A percentile compares a stretch with the other conserved stretches of the same genome.
These are phyloP conservation scores for Lycocerus yunnanus DNA, from an alignment of 2,888 invertebrate species.

Conservation along the genomic window DNA sequence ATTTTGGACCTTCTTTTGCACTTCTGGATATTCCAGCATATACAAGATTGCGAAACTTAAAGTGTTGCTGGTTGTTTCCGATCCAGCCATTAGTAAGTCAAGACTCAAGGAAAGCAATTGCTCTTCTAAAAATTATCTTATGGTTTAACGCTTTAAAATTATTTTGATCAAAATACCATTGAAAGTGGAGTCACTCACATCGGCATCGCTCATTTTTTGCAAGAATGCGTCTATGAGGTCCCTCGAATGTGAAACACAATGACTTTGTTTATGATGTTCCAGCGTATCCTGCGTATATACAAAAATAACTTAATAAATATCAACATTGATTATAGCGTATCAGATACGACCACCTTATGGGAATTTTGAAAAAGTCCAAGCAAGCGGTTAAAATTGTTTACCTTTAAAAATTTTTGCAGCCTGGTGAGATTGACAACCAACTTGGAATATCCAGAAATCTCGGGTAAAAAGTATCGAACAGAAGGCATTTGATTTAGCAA, in stretches of 20 bases:
- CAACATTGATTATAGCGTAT: background rate
- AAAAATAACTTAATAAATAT: too few relatives aligned
- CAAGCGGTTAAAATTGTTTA: constrained; percentile 39
- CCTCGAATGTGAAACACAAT: constrained; percentile 56
- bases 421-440: constrained; percentile 59
- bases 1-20: constrained; percentile 61
- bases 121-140: constrained; percentile 42
- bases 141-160: background rate
- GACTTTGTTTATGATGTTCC: constrained; percentile 57
- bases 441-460: constrained; percentile 64
- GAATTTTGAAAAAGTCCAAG: too few relatives aligned
- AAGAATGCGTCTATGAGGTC: constrained; percentile 72
- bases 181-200: constrained; percentile 56
- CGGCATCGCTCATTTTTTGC: constrained; percentile 59
- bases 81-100: constrained; percentile 72
- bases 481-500: constrained; percentile 71
- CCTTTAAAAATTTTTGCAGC: constrained; percentile 62
- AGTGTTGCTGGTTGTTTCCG: constrained; percentile 71
- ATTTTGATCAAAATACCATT: constrained; percentile 47
- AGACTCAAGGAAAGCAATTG: constrained; percentile 59
- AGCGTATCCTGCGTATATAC: constrained; percentile 60
- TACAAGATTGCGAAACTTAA: constrained; percentile 64
- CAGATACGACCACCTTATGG: too few relatives aligned
- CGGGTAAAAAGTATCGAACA: constrained; percentile 67
- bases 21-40: constrained; percentile 61